Percentiles rank a stretch among this genome's conserved stretches.
Conservation (phyloP, 2,888 invertebrate species). For the Nymphalis c-album region DNA sequence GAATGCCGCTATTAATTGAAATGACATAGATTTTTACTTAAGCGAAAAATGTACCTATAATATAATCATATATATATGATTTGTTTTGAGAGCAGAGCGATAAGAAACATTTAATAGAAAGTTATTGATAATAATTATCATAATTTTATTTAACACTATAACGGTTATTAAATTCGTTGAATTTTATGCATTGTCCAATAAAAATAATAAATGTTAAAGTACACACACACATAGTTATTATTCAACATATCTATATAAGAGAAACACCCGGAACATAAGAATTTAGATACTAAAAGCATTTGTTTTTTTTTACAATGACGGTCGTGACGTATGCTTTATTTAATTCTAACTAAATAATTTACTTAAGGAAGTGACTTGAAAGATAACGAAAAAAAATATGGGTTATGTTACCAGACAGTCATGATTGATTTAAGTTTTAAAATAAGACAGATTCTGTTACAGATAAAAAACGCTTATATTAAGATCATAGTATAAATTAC, state of each 20-base stretch:
- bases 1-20: no score
- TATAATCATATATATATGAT: no score
- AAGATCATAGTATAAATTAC: background rate
- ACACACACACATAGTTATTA: conserved; percentile 1
- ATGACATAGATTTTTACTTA: no score
- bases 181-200: no score
- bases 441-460: conserved; percentile 6
- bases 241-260: conserved; percentile 34
- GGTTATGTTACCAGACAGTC: conserved; percentile 11
- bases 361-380: conserved; percentile 4
- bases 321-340: conserved; percentile 5
- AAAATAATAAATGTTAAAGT: no score
- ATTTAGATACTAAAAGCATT: conserved; percentile 6
- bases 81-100: no score
- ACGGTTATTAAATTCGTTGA: no score
- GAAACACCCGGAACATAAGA: conserved; percentile 38
- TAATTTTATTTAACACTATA: no score
- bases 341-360: background rate
- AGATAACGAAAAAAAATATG: conserved; percentile 23
- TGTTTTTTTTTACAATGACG: conserved; percentile 7
- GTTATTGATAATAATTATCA: no score
- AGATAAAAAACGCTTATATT: background rate
- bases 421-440: conserved; percentile 11
- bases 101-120: no score
- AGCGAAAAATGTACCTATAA: no score